Evolutionary conservation across 2,888 invertebrate species (phyloP).

Genomic region (Caenorhabditis sp.): DNA sequence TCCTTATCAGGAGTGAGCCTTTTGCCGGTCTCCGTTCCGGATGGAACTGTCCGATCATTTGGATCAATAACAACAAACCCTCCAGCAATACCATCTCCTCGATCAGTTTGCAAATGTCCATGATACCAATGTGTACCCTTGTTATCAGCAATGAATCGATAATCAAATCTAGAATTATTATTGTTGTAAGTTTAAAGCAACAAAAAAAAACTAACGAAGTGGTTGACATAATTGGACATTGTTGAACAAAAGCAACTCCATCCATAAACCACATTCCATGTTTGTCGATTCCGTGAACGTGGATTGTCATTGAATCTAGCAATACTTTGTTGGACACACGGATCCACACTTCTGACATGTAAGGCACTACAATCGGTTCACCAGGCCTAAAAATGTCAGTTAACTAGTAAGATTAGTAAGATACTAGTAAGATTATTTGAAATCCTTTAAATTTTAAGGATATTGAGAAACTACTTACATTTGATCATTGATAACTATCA

Average conservation of each 20-base stretch:
- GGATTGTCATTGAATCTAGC: slow-evolving; percentile 61
- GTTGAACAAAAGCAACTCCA: slow-evolving; percentile 65
- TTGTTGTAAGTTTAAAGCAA: neutral
- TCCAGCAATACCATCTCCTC: slow-evolving; percentile 65
- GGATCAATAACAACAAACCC: slow-evolving; percentile 52
- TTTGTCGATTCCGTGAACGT: slow-evolving; percentile 68
- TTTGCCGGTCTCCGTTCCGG: slow-evolving; percentile 23
- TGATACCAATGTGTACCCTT: slow-evolving; percentile 66
- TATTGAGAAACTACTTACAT: slow-evolving; percentile 32
- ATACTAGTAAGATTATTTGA: no score
- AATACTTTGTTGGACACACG: slow-evolving; percentile 60
- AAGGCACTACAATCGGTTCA: slow-evolving; percentile 61
- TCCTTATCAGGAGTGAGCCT: slow-evolving; percentile 45
- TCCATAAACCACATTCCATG: slow-evolving; percentile 64
- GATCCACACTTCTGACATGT: slow-evolving; percentile 60
- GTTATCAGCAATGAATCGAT: slow-evolving; percentile 66
- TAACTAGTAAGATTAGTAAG: no score
- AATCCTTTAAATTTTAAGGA: no score
- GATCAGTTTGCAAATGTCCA: slow-evolving; percentile 65
- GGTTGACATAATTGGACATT: slow-evolving; percentile 63
- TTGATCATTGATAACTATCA: slow-evolving; percentile 56
- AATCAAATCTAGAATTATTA: slow-evolving; percentile 50
- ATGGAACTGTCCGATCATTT: slow-evolving; percentile 36
- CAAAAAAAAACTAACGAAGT: slow-evolving; percentile 11
- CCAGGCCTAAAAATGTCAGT: slow-evolving; percentile 58